phyloP scores from a whole-genome alignment of 1,140 invertebrate species.

The Marisa cornuarietis region DNA sequence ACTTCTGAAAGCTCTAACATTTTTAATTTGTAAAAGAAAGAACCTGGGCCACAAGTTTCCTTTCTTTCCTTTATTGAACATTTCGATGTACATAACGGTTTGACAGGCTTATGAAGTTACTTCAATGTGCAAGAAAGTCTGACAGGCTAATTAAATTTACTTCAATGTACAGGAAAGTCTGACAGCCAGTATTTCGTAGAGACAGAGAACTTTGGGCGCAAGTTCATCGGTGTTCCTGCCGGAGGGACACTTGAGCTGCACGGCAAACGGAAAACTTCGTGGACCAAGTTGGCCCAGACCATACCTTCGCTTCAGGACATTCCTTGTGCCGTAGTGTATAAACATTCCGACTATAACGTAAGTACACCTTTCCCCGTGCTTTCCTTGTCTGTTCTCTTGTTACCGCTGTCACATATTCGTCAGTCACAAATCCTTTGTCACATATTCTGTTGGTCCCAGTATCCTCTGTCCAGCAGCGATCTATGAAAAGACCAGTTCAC shows the following conservation, averaged over 20 bases:
- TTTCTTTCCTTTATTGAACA: too few species aligned
- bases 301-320: background rate
- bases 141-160: too few species aligned
- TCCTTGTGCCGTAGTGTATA: background rate
- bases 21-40: too few species aligned
- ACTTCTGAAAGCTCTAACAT: background rate
- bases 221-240: conserved; percentile 20
- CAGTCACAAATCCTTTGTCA: too few species aligned
- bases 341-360: background rate
- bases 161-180: background rate
- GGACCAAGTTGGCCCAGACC: conserved; percentile 20
- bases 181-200: background rate
- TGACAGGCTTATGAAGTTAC: too few species aligned
- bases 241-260: conserved; percentile 24
- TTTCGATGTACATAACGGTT: too few species aligned
- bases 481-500: background rate
- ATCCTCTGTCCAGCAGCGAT: too few species aligned
- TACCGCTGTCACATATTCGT: too few species aligned
- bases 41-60: too few species aligned
- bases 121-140: too few species aligned
- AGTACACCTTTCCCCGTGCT: background rate
- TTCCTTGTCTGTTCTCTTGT: background rate
- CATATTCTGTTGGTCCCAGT: background rate
- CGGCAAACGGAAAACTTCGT: conserved; percentile 10
- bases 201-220: conserved; percentile 15